Percentiles rank a stretch among this genome's conserved stretches.
These are phyloP conservation scores for Coracias cyanogaster DNA, from an alignment of 2,797 vertebrate genomes.

Conservation along the genomic window DNA sequence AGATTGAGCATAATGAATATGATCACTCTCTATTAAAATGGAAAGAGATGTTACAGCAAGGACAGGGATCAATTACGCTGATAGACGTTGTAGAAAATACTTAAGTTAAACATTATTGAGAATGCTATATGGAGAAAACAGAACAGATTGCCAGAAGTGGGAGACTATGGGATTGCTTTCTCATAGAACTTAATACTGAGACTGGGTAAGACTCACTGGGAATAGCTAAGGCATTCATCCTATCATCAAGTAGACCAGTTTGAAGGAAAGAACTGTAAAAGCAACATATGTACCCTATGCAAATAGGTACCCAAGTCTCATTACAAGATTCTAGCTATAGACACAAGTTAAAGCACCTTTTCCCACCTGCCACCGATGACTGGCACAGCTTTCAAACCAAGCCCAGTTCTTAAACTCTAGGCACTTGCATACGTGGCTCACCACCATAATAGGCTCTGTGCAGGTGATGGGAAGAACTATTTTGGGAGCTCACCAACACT, in stretches of 20 bases:
- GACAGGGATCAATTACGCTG: constrained; percentile 20
- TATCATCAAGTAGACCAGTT: not conserved
- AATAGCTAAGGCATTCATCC: not conserved
- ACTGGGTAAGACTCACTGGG: not conserved
- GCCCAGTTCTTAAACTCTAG: not conserved
- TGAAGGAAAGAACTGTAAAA: not conserved
- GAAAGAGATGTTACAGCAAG: not conserved
- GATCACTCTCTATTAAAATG: not conserved
- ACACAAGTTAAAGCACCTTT: not conserved
- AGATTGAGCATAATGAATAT: not conserved
- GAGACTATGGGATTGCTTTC: not conserved
- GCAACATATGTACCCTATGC: not conserved
- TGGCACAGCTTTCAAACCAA: not conserved
- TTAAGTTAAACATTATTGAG: not conserved
- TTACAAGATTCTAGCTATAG: not conserved
- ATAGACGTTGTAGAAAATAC: not conserved
- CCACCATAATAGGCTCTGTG: not conserved
- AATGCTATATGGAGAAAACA: not conserved
- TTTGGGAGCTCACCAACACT: constrained; percentile 25
- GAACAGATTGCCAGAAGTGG: not conserved
- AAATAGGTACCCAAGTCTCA: not conserved
- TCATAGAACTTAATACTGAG: not conserved
- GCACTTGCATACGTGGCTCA: not conserved
- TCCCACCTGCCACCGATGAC: not conserved
- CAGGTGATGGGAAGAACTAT: not conserved